These are phyloP conservation scores for Stratiolaelaps scimitus DNA, from an alignment of 1,140 invertebrate species.

Conservation along the genomic window DNA sequence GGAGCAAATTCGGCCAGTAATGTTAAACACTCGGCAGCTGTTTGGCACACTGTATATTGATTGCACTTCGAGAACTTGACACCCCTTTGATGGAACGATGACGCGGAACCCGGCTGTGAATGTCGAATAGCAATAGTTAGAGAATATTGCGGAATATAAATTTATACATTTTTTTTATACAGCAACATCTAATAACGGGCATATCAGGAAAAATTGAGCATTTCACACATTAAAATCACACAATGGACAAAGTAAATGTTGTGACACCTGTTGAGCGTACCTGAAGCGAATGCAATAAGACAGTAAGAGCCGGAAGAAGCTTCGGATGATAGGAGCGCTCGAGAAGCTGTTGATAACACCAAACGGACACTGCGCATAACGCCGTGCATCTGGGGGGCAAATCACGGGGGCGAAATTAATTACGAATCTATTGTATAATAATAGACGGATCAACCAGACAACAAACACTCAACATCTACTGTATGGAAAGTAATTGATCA, in stretches of 20 bases:
- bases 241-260: too few species aligned
- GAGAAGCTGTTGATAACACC: constrained; percentile 60
- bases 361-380: constrained; percentile 71
- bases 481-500: too few species aligned
- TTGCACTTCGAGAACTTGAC: constrained; percentile 23
- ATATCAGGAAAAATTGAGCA: too few species aligned
- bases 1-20: constrained; percentile 11
- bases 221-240: too few species aligned
- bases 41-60: constrained; percentile 28
- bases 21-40: constrained; percentile 9
- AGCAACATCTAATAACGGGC: too few species aligned
- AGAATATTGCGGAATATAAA: too few species aligned
- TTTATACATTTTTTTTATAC: too few species aligned
- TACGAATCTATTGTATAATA: constrained; percentile 10
- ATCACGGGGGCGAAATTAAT: constrained; percentile 10
- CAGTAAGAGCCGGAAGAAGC: constrained; percentile 66
- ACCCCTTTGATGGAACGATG: constrained; percentile 1
- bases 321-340: constrained; percentile 54
- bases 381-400: constrained; percentile 55
- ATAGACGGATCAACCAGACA: too few species aligned
- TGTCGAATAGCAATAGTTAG: too few species aligned
- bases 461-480: too few species aligned
- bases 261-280: too few species aligned
- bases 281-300: constrained; percentile 50
- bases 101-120: not conserved